These are phyloP conservation scores for Spea hammondii DNA, from an alignment of 2,797 vertebrate species.

Conservation along the genomic window DNA sequence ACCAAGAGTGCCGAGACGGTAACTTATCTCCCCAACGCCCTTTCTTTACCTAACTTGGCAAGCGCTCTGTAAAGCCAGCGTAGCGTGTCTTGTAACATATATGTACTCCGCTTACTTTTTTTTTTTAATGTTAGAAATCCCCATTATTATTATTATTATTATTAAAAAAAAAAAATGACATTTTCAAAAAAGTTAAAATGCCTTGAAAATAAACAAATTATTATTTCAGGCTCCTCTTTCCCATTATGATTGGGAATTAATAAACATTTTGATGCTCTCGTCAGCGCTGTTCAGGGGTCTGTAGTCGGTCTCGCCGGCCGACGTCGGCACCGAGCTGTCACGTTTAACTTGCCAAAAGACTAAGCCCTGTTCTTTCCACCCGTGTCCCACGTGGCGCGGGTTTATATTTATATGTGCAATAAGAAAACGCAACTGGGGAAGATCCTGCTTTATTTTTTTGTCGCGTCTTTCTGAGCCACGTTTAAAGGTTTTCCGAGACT, in stretches of 20 bases:
- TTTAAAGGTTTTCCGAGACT: constrained; percentile 67
- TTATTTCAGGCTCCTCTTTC: too few relatives aligned
- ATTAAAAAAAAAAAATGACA: too few relatives aligned
- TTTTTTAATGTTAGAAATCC: too few relatives aligned
- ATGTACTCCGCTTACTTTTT: neutral
- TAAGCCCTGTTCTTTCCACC: constrained; percentile 60
- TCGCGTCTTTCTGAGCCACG: constrained; percentile 63
- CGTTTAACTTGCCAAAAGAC: constrained; percentile 59
- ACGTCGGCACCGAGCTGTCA: too few relatives aligned
- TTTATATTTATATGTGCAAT: constrained; percentile 40
- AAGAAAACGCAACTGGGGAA: constrained; percentile 60
- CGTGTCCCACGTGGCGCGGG: constrained; percentile 57
- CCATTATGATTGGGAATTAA: too few relatives aligned
- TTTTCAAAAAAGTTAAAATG: too few relatives aligned
- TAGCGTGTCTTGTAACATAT: neutral
- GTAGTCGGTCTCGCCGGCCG: too few relatives aligned
- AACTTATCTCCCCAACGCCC: neutral
- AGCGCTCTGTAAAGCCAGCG: neutral
- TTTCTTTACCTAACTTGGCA: neutral
- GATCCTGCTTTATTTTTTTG: constrained; percentile 56
- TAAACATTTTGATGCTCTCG: too few relatives aligned
- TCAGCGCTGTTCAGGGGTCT: too few relatives aligned
- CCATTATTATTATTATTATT: too few relatives aligned
- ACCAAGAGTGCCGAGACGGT: too few relatives aligned
- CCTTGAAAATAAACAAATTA: too few relatives aligned